Percentiles rank a stretch among this genome's conserved stretches.
Conservation (phyloP, 2,797 vertebrate genomes). For the Siniperca undulata region DNA sequence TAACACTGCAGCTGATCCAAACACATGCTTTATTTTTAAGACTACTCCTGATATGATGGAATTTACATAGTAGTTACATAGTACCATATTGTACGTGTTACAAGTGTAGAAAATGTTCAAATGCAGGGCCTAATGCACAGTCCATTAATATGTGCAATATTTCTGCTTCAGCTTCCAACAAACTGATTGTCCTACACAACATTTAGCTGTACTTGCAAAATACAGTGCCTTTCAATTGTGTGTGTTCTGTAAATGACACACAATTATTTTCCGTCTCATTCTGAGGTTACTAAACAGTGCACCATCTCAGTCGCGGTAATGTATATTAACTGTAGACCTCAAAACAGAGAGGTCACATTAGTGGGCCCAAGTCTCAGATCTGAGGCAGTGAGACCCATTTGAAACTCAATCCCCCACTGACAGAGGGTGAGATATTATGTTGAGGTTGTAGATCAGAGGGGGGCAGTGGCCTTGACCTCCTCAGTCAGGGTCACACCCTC, state of each 20-base stretch:
- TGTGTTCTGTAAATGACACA: background rate
- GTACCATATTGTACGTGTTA: background rate
- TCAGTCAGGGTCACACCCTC: constrained; percentile 59
- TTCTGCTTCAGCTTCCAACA: background rate
- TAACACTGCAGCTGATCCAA: background rate
- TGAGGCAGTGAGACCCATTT: constrained; percentile 44
- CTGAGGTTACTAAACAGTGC: background rate
- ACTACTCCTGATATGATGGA: background rate
- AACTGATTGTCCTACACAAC: background rate
- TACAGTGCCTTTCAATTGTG: background rate
- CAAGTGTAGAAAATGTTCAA: background rate
- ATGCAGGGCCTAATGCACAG: background rate
- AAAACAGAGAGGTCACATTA: constrained; percentile 33
- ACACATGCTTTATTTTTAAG: background rate
- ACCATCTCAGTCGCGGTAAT: constrained; percentile 1
- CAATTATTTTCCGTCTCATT: background rate
- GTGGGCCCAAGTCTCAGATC: constrained; percentile 20
- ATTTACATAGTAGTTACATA: background rate
- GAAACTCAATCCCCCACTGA: constrained; percentile 69
- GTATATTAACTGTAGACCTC: constrained; percentile 33
- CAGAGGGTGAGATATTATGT: constrained; percentile 80
- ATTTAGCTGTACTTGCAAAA: background rate
- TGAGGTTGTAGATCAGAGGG: constrained; percentile 68
- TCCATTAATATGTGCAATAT: background rate
- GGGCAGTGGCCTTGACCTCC: constrained; percentile 75